Base-by-base conservation (phyloP, 2,888 invertebrate genomes). In the Zaprionus bogoriensis region DNA sequence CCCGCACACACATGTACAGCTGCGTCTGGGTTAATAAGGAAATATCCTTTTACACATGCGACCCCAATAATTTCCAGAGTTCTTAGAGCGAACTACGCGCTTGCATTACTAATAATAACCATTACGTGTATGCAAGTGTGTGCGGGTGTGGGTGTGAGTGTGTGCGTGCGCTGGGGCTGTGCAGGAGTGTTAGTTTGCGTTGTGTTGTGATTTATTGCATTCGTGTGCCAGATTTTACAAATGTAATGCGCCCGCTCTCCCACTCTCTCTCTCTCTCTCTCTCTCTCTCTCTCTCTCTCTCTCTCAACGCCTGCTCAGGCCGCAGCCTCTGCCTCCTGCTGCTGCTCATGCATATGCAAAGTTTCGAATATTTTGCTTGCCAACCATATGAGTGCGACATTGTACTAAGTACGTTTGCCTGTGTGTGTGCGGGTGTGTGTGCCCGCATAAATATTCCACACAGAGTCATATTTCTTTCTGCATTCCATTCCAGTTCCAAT, bases 171-270 rank as follows among this genome's bases (percentile, higher is more conserved):
- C 20, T 53, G 47, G 39, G 14, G 58, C 42, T 59, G 36, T 58
- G 36, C 61, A 53, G 55, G 14, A 36, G 55, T 66, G 28, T 53
- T n/a, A 44, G 62, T 60, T 70, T 84, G 66, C 74, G 60, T 65
- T 87, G 69, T 84, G 81, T 76, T 78, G 78, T 89, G 88, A 88
- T 88, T 88, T 88, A 88, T 88, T 77, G 88, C 88, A 87, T 88
- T 88, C 81, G 84, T 88, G 86, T 89, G 89, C 89, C 88, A 89
- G 88, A 88, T 88, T 88, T 88, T 83, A 87, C 87, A 85, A 85
- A 87, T 82, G 86, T 81, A 77, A 87, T 84, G 78, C 77, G 76
- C 83, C 79, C 78, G 65, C 75, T 64, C 27, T 38, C 42, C 47
- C 38, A 19, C 41, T 48, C 52, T 30, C 27, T 27, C 44, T 55